Evolutionary conservation across 1,140 invertebrate genomes (phyloP).

Genomic region (Wiebesia pumilae): DNA sequence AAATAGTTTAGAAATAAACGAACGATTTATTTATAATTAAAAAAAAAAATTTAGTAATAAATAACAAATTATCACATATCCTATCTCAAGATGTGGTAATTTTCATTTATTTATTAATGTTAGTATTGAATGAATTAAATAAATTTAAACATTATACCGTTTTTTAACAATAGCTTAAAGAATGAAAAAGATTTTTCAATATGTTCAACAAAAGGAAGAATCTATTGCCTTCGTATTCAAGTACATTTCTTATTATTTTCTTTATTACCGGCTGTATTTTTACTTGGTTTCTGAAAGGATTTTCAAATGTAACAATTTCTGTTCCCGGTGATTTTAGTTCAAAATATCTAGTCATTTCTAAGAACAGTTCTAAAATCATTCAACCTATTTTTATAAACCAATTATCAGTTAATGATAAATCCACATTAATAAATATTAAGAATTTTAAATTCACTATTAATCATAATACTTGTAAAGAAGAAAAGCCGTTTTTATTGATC

Average conservation of each 20-base stretch:
- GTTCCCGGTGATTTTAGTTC: background rate
- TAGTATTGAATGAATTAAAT: too few species aligned
- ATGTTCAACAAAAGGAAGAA: background rate
- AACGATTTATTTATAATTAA: too few species aligned
- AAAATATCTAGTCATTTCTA: slow-evolving; percentile 1
- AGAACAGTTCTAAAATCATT: background rate
- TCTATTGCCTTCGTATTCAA: background rate
- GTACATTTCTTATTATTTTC: background rate
- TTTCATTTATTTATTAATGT: too few species aligned
- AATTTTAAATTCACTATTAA: slow-evolving; percentile 78
- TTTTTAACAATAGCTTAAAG: too few species aligned
- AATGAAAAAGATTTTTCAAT: background rate
- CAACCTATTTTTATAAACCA: background rate
- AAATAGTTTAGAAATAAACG: too few species aligned
- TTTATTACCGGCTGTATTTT: slow-evolving; percentile 15
- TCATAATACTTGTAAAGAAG: slow-evolving; percentile 74
- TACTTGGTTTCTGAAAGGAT: slow-evolving; percentile 10
- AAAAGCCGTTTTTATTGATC: slow-evolving; percentile 76
- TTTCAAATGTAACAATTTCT: background rate
- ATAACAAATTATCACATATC: too few species aligned
- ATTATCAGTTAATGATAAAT: slow-evolving; percentile 61
- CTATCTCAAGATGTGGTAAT: too few species aligned
- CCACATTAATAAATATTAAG: slow-evolving; percentile 76
- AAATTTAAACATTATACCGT: too few species aligned
- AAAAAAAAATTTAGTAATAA: too few species aligned